Percentiles rank a stretch among this genome's conserved stretches.
Conservation (phyloP, 2,113 vertebrate genomes). For the Poeciliopsis occidentalis region DNA sequence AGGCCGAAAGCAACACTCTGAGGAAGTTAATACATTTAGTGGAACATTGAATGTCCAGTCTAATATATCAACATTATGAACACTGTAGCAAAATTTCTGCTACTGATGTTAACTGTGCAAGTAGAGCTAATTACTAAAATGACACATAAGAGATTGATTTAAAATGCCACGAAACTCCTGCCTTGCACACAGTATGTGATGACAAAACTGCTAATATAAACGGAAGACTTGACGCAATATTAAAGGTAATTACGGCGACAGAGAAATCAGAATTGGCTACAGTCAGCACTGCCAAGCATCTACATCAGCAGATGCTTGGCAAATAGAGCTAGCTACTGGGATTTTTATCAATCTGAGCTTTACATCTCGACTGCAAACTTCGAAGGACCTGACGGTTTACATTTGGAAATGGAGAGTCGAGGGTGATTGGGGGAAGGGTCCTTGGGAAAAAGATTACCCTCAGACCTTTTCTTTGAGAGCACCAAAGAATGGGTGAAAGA, state of each 20-base stretch:
- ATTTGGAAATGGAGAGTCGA: neutral
- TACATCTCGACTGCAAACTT: constrained; percentile 48
- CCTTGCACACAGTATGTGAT: too few relatives aligned
- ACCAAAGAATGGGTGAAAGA: constrained; percentile 24
- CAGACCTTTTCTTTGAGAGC: constrained; percentile 54
- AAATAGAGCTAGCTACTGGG: constrained; percentile 17
- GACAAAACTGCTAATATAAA: too few relatives aligned
- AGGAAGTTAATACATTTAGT: neutral
- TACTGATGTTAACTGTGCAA: too few relatives aligned
- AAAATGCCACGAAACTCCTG: too few relatives aligned
- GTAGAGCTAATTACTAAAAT: too few relatives aligned
- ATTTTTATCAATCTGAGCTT: constrained; percentile 44
- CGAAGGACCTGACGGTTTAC: constrained; percentile 51
- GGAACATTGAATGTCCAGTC: neutral
- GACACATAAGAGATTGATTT: too few relatives aligned
- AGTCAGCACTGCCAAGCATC: neutral
- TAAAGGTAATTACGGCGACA: too few relatives aligned
- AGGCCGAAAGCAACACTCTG: too few relatives aligned
- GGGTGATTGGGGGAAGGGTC: constrained; percentile 4
- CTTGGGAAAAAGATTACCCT: constrained; percentile 58
- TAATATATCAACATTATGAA: too few relatives aligned
- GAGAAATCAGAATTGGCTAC: neutral
- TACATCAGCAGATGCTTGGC: constrained; percentile 19
- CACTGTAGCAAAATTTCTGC: too few relatives aligned
- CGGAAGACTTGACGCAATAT: too few relatives aligned